Evolutionary conservation across 1,140 invertebrate genomes (phyloP), one percentile per base, ranked within the genome.

Genomic region (Cepaea nemoralis): DNA sequence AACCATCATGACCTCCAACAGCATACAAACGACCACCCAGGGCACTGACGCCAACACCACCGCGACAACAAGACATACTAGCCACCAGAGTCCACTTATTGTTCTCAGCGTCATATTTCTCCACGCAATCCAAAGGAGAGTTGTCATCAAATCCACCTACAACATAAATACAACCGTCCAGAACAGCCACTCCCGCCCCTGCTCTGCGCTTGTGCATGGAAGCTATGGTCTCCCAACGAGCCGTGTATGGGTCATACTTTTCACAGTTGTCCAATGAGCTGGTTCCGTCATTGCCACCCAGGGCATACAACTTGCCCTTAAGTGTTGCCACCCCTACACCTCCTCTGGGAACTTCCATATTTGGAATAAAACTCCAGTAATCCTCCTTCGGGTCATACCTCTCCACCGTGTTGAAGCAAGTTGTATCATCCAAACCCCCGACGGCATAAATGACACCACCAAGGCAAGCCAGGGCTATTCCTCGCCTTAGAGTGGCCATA

Each of bases 231-330:
- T 81, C 84, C 91, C 91, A 92, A 78, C 90, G 90, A 85, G 91
- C 90, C 19, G 88, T 91, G 37, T 92, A 92, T 0, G 94, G 94
- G 89, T 96, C 93, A 87, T 95, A 96, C 74, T 93, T 92, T 88
- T 96, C 95, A n/a, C 94, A 95, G 0, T 94, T 94, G 77, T 91
- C 87, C 66, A 91, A 81, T 40, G 90, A 91, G n/a, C 95, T 95
- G 8, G 96, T 95, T 45, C 97, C 97, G 92, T 98, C 97, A 92
- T 98, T 98, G 33, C 97, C 97, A 27, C 96, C 96, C 67, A 96
- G 83, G 45, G 90, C 91, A 88, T 92, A 92, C 59, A 92, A 77
- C 45, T 86, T 81, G 76, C 88, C 88, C 91, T 91, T 91, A 12
- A 92, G 79, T 42, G 90, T 84, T 19, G 88, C 88, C 2, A 92